Base-by-base conservation (phyloP, 2,888 invertebrate species). In the Metellina segmentata region DNA sequence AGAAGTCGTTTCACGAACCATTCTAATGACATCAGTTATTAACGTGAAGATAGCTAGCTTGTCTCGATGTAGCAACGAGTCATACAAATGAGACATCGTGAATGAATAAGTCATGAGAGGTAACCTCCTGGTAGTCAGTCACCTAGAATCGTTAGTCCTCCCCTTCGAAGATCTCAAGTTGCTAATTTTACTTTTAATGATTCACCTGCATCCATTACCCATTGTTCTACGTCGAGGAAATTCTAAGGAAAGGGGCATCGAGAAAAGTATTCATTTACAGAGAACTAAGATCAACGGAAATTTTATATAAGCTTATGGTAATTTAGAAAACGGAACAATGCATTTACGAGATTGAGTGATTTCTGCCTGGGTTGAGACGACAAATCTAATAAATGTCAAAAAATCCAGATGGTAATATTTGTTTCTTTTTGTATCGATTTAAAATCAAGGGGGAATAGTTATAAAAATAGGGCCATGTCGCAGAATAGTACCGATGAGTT, bases 31-130 rank as follows among this genome's bases (percentile, higher is more conserved):
- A 61, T 61, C 61, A 16, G 61, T 8, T 34, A 61, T 70, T 70
- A 70, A 81, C n/a, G n/a, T n/a, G n/a, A n/a, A 71, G 70, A n/a
- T 19, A 72, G 81, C 75, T 88, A 74, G 81, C 88, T 75, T 69
- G 75, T 75, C 81, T 51, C 72, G 52, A 53, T 79, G 81, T 81
- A 71, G n/a, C 87, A 86, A 77, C 82, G 77, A 71, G 72, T 85
- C 90, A 61, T 70, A 81, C 81, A 90, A 79, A 85, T 74, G 48
- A 48, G 69, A n/a, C 74, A 53, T 89, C 79, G 13, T 90, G 85
- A 90, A 90, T 90, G 85, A 90, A 90, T 90, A 81, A 90, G 61
- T 74, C 81, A 90, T 90, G 81, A 90, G 75, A 48, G 51, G 13
- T 61, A 74, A 74, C 51, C 48, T 61, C 61, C n/a, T 11, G 75